Conservation (phyloP, 2,888 invertebrate species). For the Xylota sylvarum region DNA sequence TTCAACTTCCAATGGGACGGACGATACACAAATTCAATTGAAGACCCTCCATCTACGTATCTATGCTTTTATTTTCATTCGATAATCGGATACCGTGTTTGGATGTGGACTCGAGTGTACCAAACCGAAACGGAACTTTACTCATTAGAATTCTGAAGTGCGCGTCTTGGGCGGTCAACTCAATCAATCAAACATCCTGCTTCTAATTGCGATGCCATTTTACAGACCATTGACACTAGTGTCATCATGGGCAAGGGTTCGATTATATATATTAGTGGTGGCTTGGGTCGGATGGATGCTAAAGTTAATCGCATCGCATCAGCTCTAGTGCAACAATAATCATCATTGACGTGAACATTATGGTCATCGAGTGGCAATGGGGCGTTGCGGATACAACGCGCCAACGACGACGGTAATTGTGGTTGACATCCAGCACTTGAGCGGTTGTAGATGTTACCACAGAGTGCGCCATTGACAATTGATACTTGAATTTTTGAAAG, state of each 20-base stretch:
- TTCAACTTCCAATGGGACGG: neutral
- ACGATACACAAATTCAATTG: conserved; percentile 6
- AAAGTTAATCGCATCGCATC: conserved; percentile 17
- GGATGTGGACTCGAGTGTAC: conserved; percentile 11
- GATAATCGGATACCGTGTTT: conserved; percentile 31
- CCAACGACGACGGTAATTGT: conserved; percentile 39
- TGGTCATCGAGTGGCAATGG: conserved; percentile 11
- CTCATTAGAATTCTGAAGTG: conserved; percentile 57
- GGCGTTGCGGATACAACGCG: conserved; percentile 2
- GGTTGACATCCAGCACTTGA: conserved; percentile 32
- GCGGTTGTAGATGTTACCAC: conserved; percentile 28
- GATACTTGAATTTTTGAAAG: conserved; percentile 50
- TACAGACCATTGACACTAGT: conserved; percentile 48
- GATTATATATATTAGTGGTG: neutral
- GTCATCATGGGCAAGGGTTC: neutral
- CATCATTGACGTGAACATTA: conserved; percentile 14
- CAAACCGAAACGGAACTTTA: conserved; percentile 36
- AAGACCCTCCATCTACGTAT: neutral
- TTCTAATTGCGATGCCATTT: conserved; percentile 41
- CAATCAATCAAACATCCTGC: conserved; percentile 64
- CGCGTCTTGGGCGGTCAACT: conserved; percentile 53
- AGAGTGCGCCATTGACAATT: conserved; percentile 11
- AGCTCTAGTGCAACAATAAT: conserved; percentile 1
- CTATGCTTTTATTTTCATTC: conserved; percentile 59
- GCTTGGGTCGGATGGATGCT: neutral